phyloP scores from a whole-genome alignment of 2,113 vertebrate genomes.

The Oxyruncus cristatus region DNA sequence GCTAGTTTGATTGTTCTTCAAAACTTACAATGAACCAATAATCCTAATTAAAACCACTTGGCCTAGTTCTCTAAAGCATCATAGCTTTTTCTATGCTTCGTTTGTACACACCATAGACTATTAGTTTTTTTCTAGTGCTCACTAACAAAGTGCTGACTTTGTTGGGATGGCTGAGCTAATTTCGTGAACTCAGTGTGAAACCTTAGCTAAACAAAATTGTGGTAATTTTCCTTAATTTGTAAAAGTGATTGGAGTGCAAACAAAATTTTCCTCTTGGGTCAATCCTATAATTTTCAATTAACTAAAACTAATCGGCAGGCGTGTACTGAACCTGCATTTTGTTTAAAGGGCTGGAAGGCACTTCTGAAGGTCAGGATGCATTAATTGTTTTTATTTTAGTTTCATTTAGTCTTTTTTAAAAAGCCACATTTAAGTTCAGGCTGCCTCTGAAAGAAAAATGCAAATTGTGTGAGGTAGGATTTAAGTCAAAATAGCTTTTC shows the following conservation, averaged over 20 bases:
- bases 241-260: slow-evolving; percentile 87
- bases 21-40: slow-evolving; percentile 85
- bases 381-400: slow-evolving; percentile 72
- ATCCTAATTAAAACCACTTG: slow-evolving; percentile 86
- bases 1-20: slow-evolving; percentile 85
- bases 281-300: slow-evolving; percentile 90
- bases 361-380: slow-evolving; percentile 74
- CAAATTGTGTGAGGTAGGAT: slow-evolving; percentile 25
- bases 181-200: slow-evolving; percentile 84
- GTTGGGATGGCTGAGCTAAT: slow-evolving; percentile 84
- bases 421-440: slow-evolving; percentile 33
- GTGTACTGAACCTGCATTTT: slow-evolving; percentile 78
- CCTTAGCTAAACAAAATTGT: slow-evolving; percentile 86
- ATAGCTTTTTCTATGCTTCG: slow-evolving; percentile 80
- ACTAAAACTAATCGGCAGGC: slow-evolving; percentile 82
- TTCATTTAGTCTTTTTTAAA: slow-evolving; percentile 40
- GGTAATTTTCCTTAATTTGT: slow-evolving; percentile 87
- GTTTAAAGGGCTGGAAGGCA: slow-evolving; percentile 82
- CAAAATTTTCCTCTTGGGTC: slow-evolving; percentile 87
- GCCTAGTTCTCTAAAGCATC: slow-evolving; percentile 81
- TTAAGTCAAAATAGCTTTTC: slow-evolving; percentile 31
- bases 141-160: slow-evolving; percentile 83
- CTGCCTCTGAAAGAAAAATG: slow-evolving; percentile 8
- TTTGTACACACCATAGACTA: slow-evolving; percentile 82
- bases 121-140: slow-evolving; percentile 76